Evolutionary conservation across 2,113 vertebrate genomes (phyloP).

Genomic region (Damaliscus lunatus): DNA sequence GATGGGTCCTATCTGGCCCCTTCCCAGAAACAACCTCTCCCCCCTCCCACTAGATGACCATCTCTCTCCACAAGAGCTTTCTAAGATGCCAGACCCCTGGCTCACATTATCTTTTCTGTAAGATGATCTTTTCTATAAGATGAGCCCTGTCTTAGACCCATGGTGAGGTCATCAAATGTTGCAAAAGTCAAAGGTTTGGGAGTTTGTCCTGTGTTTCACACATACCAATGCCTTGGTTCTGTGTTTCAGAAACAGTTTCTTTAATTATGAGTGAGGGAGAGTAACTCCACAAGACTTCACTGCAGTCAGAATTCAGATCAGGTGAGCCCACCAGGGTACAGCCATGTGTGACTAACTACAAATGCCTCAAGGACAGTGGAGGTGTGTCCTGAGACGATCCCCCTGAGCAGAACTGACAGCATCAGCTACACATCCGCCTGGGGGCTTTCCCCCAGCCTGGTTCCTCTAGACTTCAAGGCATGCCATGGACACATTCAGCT

Average conservation of each 20-base stretch:
- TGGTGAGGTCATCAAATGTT: not conserved
- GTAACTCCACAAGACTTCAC: not conserved
- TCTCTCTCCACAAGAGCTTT: not conserved
- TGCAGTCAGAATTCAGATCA: not conserved
- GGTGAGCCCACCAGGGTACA: not conserved
- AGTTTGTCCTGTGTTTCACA: not conserved
- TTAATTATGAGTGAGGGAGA: not conserved
- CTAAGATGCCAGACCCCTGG: not conserved
- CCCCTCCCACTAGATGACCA: rapidly evolving
- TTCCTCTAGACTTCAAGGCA: not conserved
- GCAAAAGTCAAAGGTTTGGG: not conserved
- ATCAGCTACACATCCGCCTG: rapidly evolving
- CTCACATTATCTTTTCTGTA: not conserved
- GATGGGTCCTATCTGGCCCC: not conserved
- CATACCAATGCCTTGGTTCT: not conserved
- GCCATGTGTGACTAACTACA: not conserved
- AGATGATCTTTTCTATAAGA: not conserved
- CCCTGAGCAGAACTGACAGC: not conserved
- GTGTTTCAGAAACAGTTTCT: not conserved
- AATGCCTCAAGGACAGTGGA: not conserved
- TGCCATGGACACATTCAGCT: rapidly evolving
- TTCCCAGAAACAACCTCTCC: not conserved
- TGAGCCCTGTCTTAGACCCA: not conserved
- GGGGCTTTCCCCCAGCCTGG: not conserved
- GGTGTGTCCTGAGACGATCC: not conserved